Base-by-base conservation (phyloP, 2,113 vertebrate genomes). In the Siniperca chuatsi region DNA sequence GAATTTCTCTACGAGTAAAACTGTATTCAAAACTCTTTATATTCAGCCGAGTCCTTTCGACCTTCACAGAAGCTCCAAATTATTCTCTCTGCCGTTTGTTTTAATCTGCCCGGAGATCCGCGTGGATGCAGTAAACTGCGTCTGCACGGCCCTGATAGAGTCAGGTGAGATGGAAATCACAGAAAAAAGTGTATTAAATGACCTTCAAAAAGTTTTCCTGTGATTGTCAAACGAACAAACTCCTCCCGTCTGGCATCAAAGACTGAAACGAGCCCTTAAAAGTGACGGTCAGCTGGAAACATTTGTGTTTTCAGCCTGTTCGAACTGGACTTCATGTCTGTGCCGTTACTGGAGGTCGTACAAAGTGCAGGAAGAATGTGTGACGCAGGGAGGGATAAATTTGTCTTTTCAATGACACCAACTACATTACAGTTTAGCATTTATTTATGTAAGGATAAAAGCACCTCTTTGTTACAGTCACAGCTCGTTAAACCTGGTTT, bases 181-280 rank as follows among this genome's bases (percentile, higher is more conserved):
- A 33, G 37, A 52, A 8, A 35, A 65, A 35, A 65, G 21, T 46
- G 13, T 1, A 6, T 66, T 2, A 58, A 76, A 72, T 3, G 65
- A 67, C 76, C 66, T 80, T 64, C 66, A 18, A 2, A 46, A 46
- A 42, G 40, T 33, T 70, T 73, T 84, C 78, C 78, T 75, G 74
- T 2, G 65, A 78, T 79, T 75, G 81, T 89, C 35, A 10, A 25
- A 66, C 68, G 25, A 10, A 44, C 37, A 6, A 11, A 57, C 21
- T 68, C 64, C 57, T 0, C 15, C 57, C 58, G 4, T 37, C 75
- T 62, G 78, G 15, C 60, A 64, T 71, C 85, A 77, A 37, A 78
- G 23, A 2, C n/a, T 8, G 9, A 29, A 16, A 23, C 25, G 1
- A 44, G 62, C 33, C 8, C 21, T 21, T 29, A 15, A 11, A 12